These are phyloP conservation scores for Eudemis profundana DNA, from an alignment of 2,888 invertebrate genomes.

Conservation along the genomic window DNA sequence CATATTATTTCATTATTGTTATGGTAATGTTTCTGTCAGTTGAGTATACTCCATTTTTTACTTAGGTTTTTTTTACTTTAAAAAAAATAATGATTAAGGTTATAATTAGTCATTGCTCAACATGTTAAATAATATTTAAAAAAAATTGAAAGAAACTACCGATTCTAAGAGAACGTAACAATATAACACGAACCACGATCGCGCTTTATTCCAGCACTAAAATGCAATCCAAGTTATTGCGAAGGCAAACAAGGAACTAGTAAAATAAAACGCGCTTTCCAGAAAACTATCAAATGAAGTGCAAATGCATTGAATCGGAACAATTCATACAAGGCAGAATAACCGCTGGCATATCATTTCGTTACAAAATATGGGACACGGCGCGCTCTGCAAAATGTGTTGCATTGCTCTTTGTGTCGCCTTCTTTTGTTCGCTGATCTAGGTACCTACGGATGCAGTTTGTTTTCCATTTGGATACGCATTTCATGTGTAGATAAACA, in stretches of 20 bases:
- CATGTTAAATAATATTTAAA: neutral
- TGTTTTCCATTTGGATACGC: constrained; percentile 44
- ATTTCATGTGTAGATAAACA: constrained; percentile 33
- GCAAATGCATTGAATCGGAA: constrained; percentile 46
- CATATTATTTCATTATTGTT: no score
- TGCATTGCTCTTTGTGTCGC: constrained; percentile 80
- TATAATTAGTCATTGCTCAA: no score
- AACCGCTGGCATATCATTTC: constrained; percentile 77
- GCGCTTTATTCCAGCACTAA: constrained; percentile 5
- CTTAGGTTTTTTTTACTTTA: no score
- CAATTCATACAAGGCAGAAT: constrained; percentile 65
- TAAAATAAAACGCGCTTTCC: constrained; percentile 32
- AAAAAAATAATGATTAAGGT: no score
- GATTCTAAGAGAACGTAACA: constrained; percentile 2
- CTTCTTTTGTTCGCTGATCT: constrained; percentile 78
- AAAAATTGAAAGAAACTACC: neutral
- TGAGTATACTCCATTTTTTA: no score
- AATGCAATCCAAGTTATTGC: constrained; percentile 7
- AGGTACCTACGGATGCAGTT: constrained; percentile 53
- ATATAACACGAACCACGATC: constrained; percentile 8
- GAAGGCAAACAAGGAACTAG: constrained; percentile 26
- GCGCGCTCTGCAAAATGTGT: constrained; percentile 77
- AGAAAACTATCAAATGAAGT: constrained; percentile 41
- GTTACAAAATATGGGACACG: constrained; percentile 81
- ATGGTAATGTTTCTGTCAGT: no score